Conservation (phyloP, 2,888 invertebrate genomes). For the Gymnoscelis rufifasciata region DNA sequence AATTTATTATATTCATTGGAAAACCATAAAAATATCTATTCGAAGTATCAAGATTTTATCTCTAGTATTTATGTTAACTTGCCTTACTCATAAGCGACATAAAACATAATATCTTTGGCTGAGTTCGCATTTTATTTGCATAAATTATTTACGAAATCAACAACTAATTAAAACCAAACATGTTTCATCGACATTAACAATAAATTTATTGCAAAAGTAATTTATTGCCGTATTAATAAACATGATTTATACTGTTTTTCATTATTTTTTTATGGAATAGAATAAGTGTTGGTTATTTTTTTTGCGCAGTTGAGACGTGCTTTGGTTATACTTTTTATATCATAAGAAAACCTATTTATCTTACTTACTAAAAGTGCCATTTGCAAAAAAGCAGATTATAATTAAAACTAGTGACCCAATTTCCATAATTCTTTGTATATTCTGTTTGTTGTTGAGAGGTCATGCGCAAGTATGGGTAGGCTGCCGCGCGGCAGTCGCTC, state of each 20-base stretch:
- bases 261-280: too few species aligned
- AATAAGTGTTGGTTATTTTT: too few species aligned
- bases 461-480: too few species aligned
- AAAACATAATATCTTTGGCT: constrained; percentile 18
- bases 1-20: constrained; percentile 8
- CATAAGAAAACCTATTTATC: too few species aligned
- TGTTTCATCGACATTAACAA: constrained; percentile 39
- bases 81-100: constrained; percentile 16
- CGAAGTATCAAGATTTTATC: constrained; percentile 17
- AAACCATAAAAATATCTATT: neutral
- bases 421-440: too few species aligned
- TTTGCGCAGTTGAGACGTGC: too few species aligned
- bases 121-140: constrained; percentile 25
- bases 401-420: too few species aligned
- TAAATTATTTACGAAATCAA: constrained; percentile 31
- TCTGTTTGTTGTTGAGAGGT: too few species aligned
- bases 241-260: neutral
- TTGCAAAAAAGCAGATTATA: too few species aligned
- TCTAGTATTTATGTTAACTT: constrained; percentile 9
- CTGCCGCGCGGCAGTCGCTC: too few species aligned
- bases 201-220: constrained; percentile 51
- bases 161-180: constrained; percentile 35
- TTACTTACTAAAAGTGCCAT: too few species aligned
- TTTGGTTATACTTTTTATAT: too few species aligned
- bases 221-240: constrained; percentile 35